Evolutionary conservation across 2,113 vertebrate genomes (phyloP), one percentile per base, ranked within the genome.

Genomic region (Pogonocichla stellata): DNA sequence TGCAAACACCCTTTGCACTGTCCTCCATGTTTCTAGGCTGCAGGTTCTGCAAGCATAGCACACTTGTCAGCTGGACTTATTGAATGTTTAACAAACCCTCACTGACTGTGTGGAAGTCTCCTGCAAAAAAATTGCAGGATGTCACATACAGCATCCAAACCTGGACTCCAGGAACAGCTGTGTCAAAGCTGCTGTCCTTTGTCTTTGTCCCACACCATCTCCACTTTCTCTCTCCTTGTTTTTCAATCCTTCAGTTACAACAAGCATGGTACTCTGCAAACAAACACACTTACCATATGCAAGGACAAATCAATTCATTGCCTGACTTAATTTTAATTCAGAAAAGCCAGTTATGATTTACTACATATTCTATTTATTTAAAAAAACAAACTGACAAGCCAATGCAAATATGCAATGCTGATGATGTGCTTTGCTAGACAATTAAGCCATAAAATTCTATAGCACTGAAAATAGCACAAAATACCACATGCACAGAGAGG

Each of bases 1-100:
- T 1, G 4, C 34, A 90, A 93, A 92, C 40, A 93, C 25, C 38
- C 79, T 87, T 33, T 71, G 67, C 40, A 16, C 20, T 62, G 70
- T 47, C 70, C 48, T 90, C 79, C 29, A 6, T 47, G 38, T 54
- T 92, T 70, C 70, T 51, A 73, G 42, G 79, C 26, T 4, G 2
- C 42, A 20, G 8, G 56, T 86, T 96, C 60, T 93, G 78, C 92
- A 92, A 94, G 61, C 60, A 4, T n/a, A 88, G 92, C 91, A 90
- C 42, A 24, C 65, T 90, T 94, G 81, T 85, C 91, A 93, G 3
- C 38, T 34, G n/a, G 33, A 54, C 48, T 87, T 85, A 85, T 0
- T 0, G 0, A 93, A 42, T 9, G 5, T 61, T 93, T 77, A 91
- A 77, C 57, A 86, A 87, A 67, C 29, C 17, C 22, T 23, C 26